Evolutionary conservation across 2,888 invertebrate species (phyloP), one percentile per base, ranked within the genome.

Genomic region (Masnerella sp.): DNA sequence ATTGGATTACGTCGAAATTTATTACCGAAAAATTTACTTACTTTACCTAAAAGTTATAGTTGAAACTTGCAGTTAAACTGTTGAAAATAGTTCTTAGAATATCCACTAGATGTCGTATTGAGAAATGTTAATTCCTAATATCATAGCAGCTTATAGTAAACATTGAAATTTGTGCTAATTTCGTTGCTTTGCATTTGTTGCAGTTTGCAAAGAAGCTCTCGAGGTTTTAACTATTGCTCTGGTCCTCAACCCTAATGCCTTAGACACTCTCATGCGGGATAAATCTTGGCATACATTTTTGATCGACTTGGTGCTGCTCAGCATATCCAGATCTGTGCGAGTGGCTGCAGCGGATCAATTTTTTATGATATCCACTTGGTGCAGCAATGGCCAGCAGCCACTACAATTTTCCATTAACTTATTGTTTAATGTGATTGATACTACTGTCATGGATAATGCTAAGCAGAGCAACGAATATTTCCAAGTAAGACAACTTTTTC

Each of bases 171-270:
- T n/a, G n/a, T n/a, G n/a, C n/a, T n/a, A n/a, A n/a, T n/a, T n/a
- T n/a, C n/a, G n/a, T n/a, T n/a, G n/a, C n/a, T n/a, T n/a, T n/a
- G n/a, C n/a, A n/a, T n/a, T n/a, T 42, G 12, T 7, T 83, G 47
- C 88, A 89, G 94, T 96, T 83, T 96, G 96, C 82, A 94, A 96
- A 80, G 98, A 98, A 89, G 96, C 97, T 45, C 90, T 98, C 86
- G 98, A 98, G 89, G 93, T 97, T 73, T 89, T 98, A 74, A 96
- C 96, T 49, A 92, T 98, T 77, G 94, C 95, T 77, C 91, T 98
- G 85, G 95, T 96, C 45, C 88, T 98, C 47, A 96, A 96, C 87
- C 95, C 96, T n/a, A 92, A 92, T 58, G 94, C 95, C 58, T 89
- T 97, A 75, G 96, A 96, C 80, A 90, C 92, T 20, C 89, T 98